phyloP scores from a whole-genome alignment of 2,797 vertebrate species.

The Malurus splendens region DNA sequence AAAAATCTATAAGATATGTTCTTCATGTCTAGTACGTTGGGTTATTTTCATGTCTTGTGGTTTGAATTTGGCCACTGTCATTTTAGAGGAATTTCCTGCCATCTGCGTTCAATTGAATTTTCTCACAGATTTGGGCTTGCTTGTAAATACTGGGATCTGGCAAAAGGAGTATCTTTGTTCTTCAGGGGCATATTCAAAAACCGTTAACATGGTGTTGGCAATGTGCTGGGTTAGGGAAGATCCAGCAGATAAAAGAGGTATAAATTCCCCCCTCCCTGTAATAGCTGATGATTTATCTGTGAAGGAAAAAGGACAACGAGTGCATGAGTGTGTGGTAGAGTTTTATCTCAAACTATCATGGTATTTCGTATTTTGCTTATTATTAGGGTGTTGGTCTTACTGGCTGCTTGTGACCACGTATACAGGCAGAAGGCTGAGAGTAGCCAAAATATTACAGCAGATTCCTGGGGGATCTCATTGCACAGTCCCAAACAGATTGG shows the following conservation, averaged over 20 bases:
- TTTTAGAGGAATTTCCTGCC: conserved; percentile 97
- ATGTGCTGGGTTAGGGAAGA: conserved; percentile 48
- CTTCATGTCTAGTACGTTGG: conserved; percentile 77
- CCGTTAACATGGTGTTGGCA: conserved; percentile 65
- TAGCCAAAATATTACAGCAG: conserved; percentile 2
- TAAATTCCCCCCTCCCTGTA: conserved; percentile 17
- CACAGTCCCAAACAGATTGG: not conserved
- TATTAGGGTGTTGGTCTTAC: conserved; percentile 11
- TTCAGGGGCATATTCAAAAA: conserved; percentile 75
- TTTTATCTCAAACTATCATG: conserved; percentile 8
- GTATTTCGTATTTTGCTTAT: conserved; percentile 25
- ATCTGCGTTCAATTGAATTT: conserved; percentile 95
- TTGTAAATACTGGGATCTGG: conserved; percentile 92
- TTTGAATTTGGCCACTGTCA: conserved; percentile 93
- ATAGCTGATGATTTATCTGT: conserved; percentile 36
- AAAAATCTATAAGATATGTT: conserved; percentile 78
- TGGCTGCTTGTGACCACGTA: conserved; percentile 9
- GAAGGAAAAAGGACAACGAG: not conserved
- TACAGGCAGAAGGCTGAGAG: not conserved
- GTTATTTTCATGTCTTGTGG: conserved; percentile 91
- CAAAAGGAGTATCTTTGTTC: conserved; percentile 80
- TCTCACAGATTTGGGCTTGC: conserved; percentile 89
- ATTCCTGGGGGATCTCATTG: conserved; percentile 26
- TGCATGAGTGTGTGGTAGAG: conserved; percentile 3
- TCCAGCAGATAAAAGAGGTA: conserved; percentile 59